A percentile compares a stretch with the other conserved stretches of the same genome.
Conservation (phyloP, 2,888 invertebrate species). For the Gibbula magus region DNA sequence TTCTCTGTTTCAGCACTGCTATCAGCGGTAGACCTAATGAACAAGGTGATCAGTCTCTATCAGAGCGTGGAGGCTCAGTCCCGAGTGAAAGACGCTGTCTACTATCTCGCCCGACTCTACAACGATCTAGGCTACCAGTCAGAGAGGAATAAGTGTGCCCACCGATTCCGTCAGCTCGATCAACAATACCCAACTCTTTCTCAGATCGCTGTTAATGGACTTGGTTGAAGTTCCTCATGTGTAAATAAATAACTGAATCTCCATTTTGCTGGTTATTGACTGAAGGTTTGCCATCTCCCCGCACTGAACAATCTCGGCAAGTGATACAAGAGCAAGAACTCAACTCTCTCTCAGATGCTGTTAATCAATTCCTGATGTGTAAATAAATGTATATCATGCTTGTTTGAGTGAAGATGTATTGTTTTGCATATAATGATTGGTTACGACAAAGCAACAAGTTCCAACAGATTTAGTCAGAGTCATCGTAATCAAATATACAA, state of each 20-base stretch:
- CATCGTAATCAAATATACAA: too few relatives aligned
- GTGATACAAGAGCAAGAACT: too few relatives aligned
- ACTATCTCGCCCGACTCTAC: constrained; percentile 83
- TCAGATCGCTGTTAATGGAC: background rate
- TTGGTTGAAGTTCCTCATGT: background rate
- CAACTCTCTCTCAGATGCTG: too few relatives aligned
- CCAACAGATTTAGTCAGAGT: too few relatives aligned
- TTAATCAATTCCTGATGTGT: too few relatives aligned
- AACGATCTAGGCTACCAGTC: constrained; percentile 83
- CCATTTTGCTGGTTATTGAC: background rate
- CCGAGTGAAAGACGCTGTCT: constrained; percentile 84
- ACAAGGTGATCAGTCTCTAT: constrained; percentile 83
- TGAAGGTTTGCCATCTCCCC: background rate
- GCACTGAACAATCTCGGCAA: too few relatives aligned
- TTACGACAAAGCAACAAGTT: too few relatives aligned
- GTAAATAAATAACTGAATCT: too few relatives aligned
- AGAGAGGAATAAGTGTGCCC: constrained; percentile 88
- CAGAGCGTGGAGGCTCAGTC: constrained; percentile 85
- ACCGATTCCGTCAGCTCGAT: constrained; percentile 86
- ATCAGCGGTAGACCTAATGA: constrained; percentile 66
- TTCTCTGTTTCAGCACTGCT: constrained; percentile 73
- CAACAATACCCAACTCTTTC: constrained; percentile 84
- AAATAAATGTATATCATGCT: too few relatives aligned
- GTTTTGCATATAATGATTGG: too few relatives aligned
- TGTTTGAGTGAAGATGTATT: too few relatives aligned